A percentile compares a stretch with the other conserved stretches of the same genome.
Conservation (phyloP, 2,797 vertebrate genomes). For the Decapterus maruadsi region DNA sequence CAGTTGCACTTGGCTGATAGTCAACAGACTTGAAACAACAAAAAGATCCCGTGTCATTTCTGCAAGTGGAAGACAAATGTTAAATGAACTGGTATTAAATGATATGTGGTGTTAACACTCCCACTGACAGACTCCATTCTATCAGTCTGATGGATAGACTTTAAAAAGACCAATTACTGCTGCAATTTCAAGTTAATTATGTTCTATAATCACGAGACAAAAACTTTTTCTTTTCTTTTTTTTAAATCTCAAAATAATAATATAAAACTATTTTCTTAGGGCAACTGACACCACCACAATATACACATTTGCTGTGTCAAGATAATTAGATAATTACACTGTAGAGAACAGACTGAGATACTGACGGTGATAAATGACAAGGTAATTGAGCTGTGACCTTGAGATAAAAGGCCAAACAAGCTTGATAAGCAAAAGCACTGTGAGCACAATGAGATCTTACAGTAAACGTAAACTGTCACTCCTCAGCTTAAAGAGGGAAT, state of each 20-base stretch:
- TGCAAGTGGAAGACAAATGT: background rate
- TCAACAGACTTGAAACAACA: background rate
- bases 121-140: background rate
- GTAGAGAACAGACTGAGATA: background rate
- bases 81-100: background rate
- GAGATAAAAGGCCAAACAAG: constrained; percentile 3
- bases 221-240: background rate
- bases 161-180: background rate
- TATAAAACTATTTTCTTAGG: constrained; percentile 1
- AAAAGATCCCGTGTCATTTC: background rate
- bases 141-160: background rate
- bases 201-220: background rate
- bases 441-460: background rate
- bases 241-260: background rate
- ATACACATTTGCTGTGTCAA: constrained; percentile 2
- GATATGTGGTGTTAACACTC: background rate
- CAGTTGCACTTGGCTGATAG: background rate
- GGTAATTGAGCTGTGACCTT: constrained; percentile 13
- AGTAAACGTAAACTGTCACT: background rate
- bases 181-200: constrained; percentile 2
- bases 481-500: too few species aligned
- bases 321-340: constrained; percentile 16
- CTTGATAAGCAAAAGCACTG: background rate
- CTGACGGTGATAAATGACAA: background rate
- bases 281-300: background rate